Evolutionary conservation across 2,797 vertebrate species (phyloP).

Genomic region (Malacoctenus gilli): DNA sequence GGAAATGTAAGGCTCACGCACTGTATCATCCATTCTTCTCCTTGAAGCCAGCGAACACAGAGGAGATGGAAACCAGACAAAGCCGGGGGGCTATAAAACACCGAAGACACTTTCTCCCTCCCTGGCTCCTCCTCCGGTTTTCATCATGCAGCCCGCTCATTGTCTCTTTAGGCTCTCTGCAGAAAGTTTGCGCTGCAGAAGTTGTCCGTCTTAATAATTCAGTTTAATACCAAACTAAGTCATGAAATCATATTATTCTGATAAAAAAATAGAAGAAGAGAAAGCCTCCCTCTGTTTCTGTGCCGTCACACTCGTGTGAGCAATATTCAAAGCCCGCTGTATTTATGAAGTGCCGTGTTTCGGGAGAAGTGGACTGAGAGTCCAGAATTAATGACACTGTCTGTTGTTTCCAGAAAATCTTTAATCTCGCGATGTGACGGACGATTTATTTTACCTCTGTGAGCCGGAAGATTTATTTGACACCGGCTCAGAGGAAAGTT

Average conservation of each 20-base stretch:
- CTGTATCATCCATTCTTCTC: constrained; percentile 56
- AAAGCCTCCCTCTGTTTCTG: constrained; percentile 1
- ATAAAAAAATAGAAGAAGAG: constrained; percentile 34
- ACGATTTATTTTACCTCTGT: constrained; percentile 19
- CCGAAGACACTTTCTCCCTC: constrained; percentile 57
- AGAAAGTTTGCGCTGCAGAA: constrained; percentile 66
- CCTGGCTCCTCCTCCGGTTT: constrained; percentile 66
- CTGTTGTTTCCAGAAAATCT: constrained; percentile 32
- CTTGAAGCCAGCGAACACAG: constrained; percentile 53
- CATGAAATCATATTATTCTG: constrained; percentile 38
- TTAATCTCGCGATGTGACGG: constrained; percentile 38
- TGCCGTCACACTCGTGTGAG: constrained; percentile 4
- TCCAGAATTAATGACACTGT: constrained; percentile 20
- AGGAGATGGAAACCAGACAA: constrained; percentile 66
- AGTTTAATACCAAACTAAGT: constrained; percentile 51
- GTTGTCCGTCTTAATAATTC: constrained; percentile 67
- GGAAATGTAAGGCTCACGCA: constrained; percentile 48
- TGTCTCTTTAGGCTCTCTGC: constrained; percentile 62
- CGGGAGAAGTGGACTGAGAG: constrained; percentile 15
- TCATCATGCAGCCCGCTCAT: constrained; percentile 61
- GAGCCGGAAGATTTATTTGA: no score
- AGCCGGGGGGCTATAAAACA: constrained; percentile 68
- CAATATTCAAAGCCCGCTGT: constrained; percentile 33
- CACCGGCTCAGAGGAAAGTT: no score
- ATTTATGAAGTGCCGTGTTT: constrained; percentile 19